Conservation (phyloP, 2,797 vertebrate genomes). For the Chelon auratus region DNA sequence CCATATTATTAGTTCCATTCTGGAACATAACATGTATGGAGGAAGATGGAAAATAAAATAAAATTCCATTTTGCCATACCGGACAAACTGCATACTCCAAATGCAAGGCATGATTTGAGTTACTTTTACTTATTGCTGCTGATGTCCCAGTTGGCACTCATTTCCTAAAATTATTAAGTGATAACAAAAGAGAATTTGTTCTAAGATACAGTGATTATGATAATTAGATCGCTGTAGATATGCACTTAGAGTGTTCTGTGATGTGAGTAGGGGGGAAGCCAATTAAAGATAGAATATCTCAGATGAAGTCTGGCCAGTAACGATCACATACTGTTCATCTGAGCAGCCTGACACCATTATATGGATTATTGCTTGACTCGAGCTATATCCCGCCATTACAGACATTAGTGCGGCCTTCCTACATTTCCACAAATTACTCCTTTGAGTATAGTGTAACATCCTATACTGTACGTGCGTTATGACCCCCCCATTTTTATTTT, state of each 20-base stretch:
- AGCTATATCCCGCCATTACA: background rate
- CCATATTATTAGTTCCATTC: too few relatives aligned
- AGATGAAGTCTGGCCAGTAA: conserved; percentile 15
- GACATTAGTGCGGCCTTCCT: background rate
- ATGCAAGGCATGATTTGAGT: conserved; percentile 6
- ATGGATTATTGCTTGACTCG: conserved; percentile 23
- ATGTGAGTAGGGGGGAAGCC: conserved; percentile 10
- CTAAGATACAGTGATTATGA: conserved; percentile 19
- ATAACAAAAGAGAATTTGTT: conserved; percentile 43
- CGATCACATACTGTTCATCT: conserved; percentile 17
- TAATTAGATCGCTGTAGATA: conserved; percentile 39
- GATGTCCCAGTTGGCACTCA: conserved; percentile 5
- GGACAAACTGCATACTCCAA: background rate
- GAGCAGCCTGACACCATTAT: conserved; percentile 9
- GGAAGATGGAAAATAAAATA: background rate
- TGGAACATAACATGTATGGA: background rate
- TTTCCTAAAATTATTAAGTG: conserved; percentile 29
- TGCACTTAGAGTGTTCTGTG: conserved; percentile 9
- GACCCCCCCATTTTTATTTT: background rate
- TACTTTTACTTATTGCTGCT: background rate
- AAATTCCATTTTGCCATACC: background rate
- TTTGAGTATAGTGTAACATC: background rate
- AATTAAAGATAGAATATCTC: conserved; percentile 28
- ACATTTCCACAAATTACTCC: conserved; percentile 9
- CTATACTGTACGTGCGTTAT: background rate